These are phyloP conservation scores for Aphaenogaster floridana DNA, from an alignment of 1,140 invertebrate species.

Conservation along the genomic window DNA sequence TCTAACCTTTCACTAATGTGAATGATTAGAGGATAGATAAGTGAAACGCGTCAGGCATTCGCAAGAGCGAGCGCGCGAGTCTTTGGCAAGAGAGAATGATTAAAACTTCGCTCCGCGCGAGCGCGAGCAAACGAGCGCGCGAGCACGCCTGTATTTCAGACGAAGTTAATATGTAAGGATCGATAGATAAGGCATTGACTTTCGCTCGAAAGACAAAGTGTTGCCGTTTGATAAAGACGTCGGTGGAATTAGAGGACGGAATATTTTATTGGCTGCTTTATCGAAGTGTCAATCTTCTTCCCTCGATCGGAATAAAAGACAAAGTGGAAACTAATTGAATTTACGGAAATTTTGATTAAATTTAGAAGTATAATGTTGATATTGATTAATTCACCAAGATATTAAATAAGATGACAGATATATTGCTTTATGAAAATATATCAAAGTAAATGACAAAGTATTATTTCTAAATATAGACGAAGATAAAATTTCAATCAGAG, in stretches of 20 bases:
- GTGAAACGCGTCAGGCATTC: slow-evolving; percentile 59
- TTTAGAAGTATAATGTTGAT: background rate
- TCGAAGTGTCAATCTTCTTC: slow-evolving; percentile 9
- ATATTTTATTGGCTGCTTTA: background rate
- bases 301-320: background rate
- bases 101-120: slow-evolving; percentile 40
- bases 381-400: background rate
- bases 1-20: slow-evolving; percentile 63
- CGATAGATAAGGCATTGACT: slow-evolving; percentile 31
- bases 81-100: slow-evolving; percentile 60
- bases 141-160: slow-evolving; percentile 20
- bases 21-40: slow-evolving; percentile 67
- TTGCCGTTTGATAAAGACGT: background rate
- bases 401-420: background rate
- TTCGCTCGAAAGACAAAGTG: slow-evolving; percentile 17
- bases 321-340: background rate
- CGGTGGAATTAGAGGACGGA: background rate
- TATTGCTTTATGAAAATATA: slow-evolving; percentile 1
- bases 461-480: background rate
- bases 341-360: slow-evolving; percentile 20
- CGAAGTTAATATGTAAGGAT: slow-evolving; percentile 17
- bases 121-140: background rate
- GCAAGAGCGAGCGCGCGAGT: slow-evolving; percentile 49
- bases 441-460: slow-evolving; percentile 3
- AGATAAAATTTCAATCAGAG: background rate